These are phyloP conservation scores for Diadema setosum DNA, from an alignment of 35 echinoderm and acorn worm genomes.

Conservation along the genomic window DNA sequence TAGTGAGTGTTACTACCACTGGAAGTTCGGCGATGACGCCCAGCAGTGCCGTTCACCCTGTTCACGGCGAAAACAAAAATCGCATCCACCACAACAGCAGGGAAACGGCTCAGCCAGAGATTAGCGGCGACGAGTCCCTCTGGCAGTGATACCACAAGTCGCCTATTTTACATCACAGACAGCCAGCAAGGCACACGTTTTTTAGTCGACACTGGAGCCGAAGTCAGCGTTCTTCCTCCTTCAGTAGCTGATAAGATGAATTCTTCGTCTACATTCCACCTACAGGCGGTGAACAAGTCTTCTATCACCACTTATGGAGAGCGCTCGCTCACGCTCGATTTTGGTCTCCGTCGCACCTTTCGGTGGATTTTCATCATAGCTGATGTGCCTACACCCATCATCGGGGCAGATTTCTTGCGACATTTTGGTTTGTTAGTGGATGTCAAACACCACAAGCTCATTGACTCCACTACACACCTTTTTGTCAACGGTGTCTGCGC, in stretches of 20 bases:
- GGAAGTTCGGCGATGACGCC: no score
- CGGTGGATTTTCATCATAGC: conserved; percentile 43
- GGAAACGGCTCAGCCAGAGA: background rate
- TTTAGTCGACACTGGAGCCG: conserved; percentile 6
- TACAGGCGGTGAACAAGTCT: background rate
- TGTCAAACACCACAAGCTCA: background rate
- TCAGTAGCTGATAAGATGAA: background rate
- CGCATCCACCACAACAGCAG: no score
- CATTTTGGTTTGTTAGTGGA: conserved; percentile 19
- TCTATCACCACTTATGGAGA: conserved; percentile 1
- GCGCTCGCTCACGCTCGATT: conserved; percentile 22
- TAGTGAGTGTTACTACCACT: no score
- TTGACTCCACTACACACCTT: conserved; percentile 16
- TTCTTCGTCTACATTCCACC: background rate
- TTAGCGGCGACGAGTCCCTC: background rate
- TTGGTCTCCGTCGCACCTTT: conserved; percentile 23
- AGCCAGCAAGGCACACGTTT: background rate
- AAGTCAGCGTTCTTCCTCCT: background rate
- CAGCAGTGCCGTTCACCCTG: no score
- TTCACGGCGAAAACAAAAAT: no score
- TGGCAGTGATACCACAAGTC: background rate
- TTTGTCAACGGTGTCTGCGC: background rate
- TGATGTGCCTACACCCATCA: conserved; percentile 25
- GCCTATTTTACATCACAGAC: background rate
- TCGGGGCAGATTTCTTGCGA: conserved; percentile 44